These are phyloP conservation scores for Lochmaea crataegi DNA, from an alignment of 2,888 invertebrate genomes.

Conservation along the genomic window DNA sequence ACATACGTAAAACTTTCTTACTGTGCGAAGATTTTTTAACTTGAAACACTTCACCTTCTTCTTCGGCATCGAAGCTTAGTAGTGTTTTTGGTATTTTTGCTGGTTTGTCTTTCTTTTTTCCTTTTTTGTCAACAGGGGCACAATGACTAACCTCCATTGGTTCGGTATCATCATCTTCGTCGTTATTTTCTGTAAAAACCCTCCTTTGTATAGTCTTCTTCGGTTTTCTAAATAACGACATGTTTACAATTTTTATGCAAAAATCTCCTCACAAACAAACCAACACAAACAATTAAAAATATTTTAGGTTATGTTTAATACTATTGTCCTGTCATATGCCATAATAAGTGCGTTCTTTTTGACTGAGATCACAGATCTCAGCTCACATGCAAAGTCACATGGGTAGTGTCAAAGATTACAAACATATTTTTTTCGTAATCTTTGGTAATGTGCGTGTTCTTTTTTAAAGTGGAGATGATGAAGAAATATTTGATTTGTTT, in stretches of 20 bases:
- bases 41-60: conserved; percentile 90
- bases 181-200: conserved; percentile 75
- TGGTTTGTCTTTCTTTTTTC: conserved; percentile 65
- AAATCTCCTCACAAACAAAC: background rate
- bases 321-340: too few relatives aligned
- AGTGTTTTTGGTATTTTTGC: conserved; percentile 70
- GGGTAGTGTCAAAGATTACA: too few relatives aligned
- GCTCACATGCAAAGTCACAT: too few relatives aligned
- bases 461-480: too few relatives aligned
- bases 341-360: too few relatives aligned
- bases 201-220: conserved; percentile 84
- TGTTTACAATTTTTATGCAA: conserved; percentile 57
- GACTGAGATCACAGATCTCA: too few relatives aligned
- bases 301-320: background rate
- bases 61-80: conserved; percentile 85
- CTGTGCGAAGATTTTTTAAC: conserved; percentile 96
- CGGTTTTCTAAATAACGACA: conserved; percentile 91
- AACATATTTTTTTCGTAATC: too few relatives aligned
- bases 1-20: conserved; percentile 85
- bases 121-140: conserved; percentile 53
- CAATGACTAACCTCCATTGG: conserved; percentile 62
- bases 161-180: conserved; percentile 71
- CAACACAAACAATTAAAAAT: background rate
- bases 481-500: too few relatives aligned
- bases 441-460: too few relatives aligned